A percentile compares a stretch with the other conserved stretches of the same genome.
Conservation (phyloP, 30 jellyfish, hydroid and myxozoan species). For the Aurelia coerulea region DNA sequence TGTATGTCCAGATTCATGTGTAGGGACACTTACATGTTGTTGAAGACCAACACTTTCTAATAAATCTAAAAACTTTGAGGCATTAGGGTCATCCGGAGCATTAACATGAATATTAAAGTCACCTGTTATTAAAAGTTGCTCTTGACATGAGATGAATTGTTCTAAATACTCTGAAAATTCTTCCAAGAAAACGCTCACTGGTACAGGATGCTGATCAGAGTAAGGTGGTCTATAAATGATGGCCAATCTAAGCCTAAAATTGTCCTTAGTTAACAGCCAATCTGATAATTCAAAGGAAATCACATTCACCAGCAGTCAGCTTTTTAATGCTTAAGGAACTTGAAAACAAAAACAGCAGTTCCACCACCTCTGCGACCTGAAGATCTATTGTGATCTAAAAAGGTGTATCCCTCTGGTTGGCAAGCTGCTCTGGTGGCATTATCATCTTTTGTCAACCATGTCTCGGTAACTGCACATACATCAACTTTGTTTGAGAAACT, state of each 20-base stretch:
- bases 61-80: slow-evolving; percentile 16
- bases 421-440: too few species aligned
- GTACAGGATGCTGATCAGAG: slow-evolving; percentile 10
- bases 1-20: slow-evolving; percentile 36
- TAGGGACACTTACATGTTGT: slow-evolving; percentile 28
- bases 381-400: too few species aligned
- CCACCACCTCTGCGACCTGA: too few species aligned
- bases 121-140: slow-evolving; percentile 20
- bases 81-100: slow-evolving; percentile 24
- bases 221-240: slow-evolving; percentile 20
- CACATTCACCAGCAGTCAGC: slow-evolving; percentile 8
- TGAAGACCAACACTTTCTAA: slow-evolving; percentile 35
- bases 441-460: too few species aligned
- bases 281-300: not conserved
- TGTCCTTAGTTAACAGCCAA: slow-evolving; percentile 3
- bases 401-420: too few species aligned
- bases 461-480: too few species aligned
- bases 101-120: slow-evolving; percentile 25
- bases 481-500: too few species aligned
- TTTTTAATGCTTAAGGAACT: too few species aligned
- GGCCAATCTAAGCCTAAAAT: not conserved
- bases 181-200: slow-evolving; percentile 1
- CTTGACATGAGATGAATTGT: not conserved
- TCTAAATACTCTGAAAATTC: slow-evolving; percentile 5
- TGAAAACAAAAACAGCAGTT: too few species aligned